Evolutionary conservation across 1,140 invertebrate species (phyloP).

Genomic region (Amphibalanus amphitrite): DNA sequence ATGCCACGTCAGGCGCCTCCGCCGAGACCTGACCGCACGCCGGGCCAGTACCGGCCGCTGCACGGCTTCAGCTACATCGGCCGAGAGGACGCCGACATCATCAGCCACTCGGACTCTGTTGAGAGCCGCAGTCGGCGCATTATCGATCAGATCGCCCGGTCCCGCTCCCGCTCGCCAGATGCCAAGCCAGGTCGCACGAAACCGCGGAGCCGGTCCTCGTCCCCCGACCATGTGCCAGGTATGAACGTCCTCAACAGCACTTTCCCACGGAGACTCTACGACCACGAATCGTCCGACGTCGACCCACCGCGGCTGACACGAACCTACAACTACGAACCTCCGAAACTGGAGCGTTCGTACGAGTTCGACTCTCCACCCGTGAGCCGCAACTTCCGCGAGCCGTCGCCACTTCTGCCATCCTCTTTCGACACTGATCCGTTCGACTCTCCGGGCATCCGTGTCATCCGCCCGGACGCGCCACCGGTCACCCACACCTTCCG

Average conservation of each 20-base stretch:
- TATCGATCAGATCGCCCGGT: not conserved
- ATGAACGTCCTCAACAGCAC: too few relatives aligned
- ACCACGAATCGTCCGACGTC: not conserved
- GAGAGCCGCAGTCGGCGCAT: not conserved
- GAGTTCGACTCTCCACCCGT: not conserved
- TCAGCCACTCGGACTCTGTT: not conserved
- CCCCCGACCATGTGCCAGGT: too few relatives aligned
- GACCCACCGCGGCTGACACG: not conserved
- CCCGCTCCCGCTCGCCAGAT: not conserved
- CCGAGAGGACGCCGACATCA: not conserved
- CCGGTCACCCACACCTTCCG: not conserved
- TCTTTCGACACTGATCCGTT: too few relatives aligned
- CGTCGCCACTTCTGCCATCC: too few relatives aligned
- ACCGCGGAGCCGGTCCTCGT: not conserved
- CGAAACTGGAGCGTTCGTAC: not conserved
- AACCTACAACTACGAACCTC: not conserved
- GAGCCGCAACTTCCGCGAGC: too few relatives aligned
- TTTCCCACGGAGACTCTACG: not conserved
- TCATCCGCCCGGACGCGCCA: not conserved
- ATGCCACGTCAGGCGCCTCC: not conserved
- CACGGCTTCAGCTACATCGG: not conserved
- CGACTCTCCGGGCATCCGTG: too few relatives aligned
- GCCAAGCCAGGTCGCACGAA: too few relatives aligned
- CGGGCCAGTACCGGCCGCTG: not conserved
- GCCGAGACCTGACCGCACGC: not conserved